phyloP scores from a whole-genome alignment of 2,113 vertebrate genomes.

The Oxygymnocypris stewartii region DNA sequence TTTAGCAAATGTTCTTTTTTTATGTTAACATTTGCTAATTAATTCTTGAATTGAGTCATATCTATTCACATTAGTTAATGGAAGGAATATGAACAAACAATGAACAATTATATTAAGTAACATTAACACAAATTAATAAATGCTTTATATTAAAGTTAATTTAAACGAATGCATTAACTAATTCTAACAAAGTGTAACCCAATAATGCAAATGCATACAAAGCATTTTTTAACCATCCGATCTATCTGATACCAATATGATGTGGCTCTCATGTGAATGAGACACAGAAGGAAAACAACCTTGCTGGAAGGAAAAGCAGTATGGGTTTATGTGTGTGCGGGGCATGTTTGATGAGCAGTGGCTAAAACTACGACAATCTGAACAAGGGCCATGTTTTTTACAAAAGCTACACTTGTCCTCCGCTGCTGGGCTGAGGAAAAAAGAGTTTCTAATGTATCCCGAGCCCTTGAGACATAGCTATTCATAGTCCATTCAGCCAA shows the following conservation, averaged over 20 bases:
- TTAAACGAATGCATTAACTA: too few species aligned
- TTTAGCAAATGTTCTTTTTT: not conserved
- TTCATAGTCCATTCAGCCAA: conserved; percentile 53
- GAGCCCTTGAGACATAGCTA: conserved; percentile 43
- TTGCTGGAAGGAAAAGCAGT: conserved; percentile 23
- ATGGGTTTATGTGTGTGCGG: not conserved
- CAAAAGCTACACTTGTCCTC: conserved; percentile 9
- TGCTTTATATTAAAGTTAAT: too few species aligned
- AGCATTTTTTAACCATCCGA: not conserved
- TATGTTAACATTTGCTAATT: not conserved
- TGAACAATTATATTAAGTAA: too few species aligned
- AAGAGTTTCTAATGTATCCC: conserved; percentile 46
- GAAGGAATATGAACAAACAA: not conserved
- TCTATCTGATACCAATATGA: not conserved
- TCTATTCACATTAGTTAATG: not conserved
- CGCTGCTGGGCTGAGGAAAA: conserved; percentile 7
- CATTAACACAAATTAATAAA: too few species aligned
- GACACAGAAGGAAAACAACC: conserved; percentile 7
- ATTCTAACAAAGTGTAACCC: too few species aligned
- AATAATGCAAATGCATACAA: not conserved
- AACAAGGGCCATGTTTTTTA: conserved; percentile 34
- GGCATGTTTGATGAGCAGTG: not conserved
- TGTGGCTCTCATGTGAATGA: not conserved
- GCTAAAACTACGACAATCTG: not conserved
- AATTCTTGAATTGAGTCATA: not conserved